Evolutionary conservation across 2,113 vertebrate species (phyloP).

Genomic region (Mobula hypostoma): DNA sequence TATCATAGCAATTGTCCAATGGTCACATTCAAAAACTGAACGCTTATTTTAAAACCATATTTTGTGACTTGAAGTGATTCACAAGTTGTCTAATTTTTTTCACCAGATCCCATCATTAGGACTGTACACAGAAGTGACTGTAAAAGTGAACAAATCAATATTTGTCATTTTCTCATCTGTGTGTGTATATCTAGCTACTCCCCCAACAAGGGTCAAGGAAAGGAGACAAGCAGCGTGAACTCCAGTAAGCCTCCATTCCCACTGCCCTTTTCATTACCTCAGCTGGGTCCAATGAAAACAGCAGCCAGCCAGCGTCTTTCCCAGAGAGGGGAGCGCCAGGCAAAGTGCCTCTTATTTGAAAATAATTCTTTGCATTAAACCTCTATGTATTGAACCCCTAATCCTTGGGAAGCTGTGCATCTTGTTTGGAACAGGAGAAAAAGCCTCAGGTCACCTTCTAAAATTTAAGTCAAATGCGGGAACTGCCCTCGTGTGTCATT

Average conservation of each 20-base stretch:
- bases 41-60: background rate
- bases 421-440: too few species aligned
- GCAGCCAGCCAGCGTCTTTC: background rate
- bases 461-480: background rate
- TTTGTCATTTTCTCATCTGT: background rate
- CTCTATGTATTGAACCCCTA: background rate
- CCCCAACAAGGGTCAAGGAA: background rate
- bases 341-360: background rate
- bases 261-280: background rate
- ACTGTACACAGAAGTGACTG: too few species aligned
- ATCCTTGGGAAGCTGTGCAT: too few species aligned
- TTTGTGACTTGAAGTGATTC: background rate
- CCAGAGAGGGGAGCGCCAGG: background rate
- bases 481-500: background rate
- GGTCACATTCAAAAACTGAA: background rate
- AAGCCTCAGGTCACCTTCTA: background rate
- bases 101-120: background rate
- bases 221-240: background rate
- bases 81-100: background rate
- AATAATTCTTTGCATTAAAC: background rate
- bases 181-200: background rate
- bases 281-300: background rate
- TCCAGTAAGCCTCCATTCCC: background rate
- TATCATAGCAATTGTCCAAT: background rate
- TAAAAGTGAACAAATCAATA: too few species aligned